Base-by-base conservation (phyloP, 2,888 invertebrate species). In the Heliconius hortense region DNA sequence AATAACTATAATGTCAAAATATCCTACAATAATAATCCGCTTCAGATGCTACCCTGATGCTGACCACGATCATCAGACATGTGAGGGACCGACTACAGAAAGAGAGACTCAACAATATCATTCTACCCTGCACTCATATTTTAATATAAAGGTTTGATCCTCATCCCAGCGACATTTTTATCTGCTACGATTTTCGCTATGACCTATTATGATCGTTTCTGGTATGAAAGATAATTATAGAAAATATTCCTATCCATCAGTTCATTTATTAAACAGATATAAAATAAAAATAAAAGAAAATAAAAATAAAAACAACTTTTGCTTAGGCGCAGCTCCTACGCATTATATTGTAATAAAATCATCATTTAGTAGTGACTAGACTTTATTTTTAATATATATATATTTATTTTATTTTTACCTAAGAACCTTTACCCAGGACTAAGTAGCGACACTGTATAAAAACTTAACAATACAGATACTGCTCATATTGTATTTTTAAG, bases 401-500 rank as follows among this genome's bases (percentile, higher is more conserved):
- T 39, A 43, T 66, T 43, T 8, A 43, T 43, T 24, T 43, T 66
- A 24, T 66, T 39, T n/a, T n/a, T n/a, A n/a, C n/a, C n/a, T n/a
- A n/a, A n/a, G n/a, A n/a, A n/a, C n/a, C n/a, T n/a, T n/a, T 43
- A 39, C 21, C n/a, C 4, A 53, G 35, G 8, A 26, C 4, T 53
- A 24, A 48, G 28, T 31, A 53, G 10, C 21, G 26, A 8, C n/a
- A 35, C 5, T 4, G 18, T n/a, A 48, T 48, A 39, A 35, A 63
- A 63, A 28, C 21, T 43, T 18, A 5, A 71, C 28, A 53, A 39
- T 15, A 15, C 24, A 53, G 62, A 77, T 67, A 76, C 72, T 75
- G 73, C 21, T 69, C 67, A 70, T 76, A 79, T 76, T 77, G 72
- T 77, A 74, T 73, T 78, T 79, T 77, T 72, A 74, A 77, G 77